These are phyloP conservation scores for Monodelphis domestica DNA, from an alignment of 2,797 vertebrate genomes.

Conservation along the genomic window DNA sequence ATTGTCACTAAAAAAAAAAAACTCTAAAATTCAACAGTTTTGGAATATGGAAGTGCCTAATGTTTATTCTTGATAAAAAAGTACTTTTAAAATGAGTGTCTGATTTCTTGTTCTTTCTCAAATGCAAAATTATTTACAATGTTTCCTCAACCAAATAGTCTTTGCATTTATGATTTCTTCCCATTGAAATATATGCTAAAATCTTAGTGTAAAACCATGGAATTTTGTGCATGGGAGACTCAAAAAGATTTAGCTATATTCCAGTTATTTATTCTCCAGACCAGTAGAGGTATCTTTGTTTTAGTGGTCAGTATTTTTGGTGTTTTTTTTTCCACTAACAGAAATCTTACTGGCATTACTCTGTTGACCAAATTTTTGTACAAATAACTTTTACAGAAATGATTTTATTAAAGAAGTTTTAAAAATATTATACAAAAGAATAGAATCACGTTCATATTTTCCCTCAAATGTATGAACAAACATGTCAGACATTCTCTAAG, in stretches of 20 bases:
- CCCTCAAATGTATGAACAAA: conserved; percentile 16
- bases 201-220: conserved; percentile 23
- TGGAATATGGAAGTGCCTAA: conserved; percentile 37
- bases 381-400: background rate
- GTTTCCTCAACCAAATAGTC: background rate
- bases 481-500: background rate
- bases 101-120: conserved; percentile 55
- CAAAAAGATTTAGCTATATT: background rate
- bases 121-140: conserved; percentile 29
- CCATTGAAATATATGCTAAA: conserved; percentile 60
- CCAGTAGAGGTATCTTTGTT: background rate
- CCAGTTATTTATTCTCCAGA: background rate
- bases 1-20: conserved; percentile 55
- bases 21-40: conserved; percentile 43
- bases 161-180: conserved; percentile 54
- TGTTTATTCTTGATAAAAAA: conserved; percentile 51
- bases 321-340: background rate
- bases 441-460: conserved; percentile 11
- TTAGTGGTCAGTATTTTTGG: background rate
- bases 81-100: conserved; percentile 44
- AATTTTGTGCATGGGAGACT: conserved; percentile 20
- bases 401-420: background rate
- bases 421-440: background rate
- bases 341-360: background rate
- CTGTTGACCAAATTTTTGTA: background rate